Evolutionary conservation across 2,888 invertebrate species (phyloP).

Genomic region (Chromoteleia sp.): DNA sequence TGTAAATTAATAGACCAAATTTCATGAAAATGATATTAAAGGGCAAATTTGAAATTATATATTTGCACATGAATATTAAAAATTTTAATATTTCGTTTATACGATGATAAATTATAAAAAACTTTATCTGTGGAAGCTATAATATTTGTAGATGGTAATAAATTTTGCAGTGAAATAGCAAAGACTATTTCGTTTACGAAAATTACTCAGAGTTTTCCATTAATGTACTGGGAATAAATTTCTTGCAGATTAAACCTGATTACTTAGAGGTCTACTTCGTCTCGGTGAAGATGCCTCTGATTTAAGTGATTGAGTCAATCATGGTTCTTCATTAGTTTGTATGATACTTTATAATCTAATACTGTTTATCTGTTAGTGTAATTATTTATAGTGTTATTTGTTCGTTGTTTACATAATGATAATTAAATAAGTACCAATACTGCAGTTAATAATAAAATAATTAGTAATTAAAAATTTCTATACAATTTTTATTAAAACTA

Average conservation of each 20-base stretch:
- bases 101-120: constrained; percentile 11
- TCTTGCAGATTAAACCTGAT: constrained; percentile 39
- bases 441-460: no score
- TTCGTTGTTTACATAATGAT: no score
- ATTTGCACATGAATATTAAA: no score
- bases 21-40: background rate
- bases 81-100: no score
- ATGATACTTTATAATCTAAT: background rate
- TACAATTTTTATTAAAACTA: no score
- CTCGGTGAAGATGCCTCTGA: constrained; percentile 28
- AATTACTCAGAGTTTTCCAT: constrained; percentile 33
- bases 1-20: no score
- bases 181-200: constrained; percentile 48
- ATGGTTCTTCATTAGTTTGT: constrained; percentile 7
- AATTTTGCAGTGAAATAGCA: constrained; percentile 16
- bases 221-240: constrained; percentile 54
- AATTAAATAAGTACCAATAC: no score
- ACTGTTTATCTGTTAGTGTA: background rate
- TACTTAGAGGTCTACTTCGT: constrained; percentile 32
- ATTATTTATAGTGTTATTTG: background rate
- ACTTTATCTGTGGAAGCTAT: no score
- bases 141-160: no score
- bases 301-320: constrained; percentile 36
- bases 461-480: no score
- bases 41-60: no score